phyloP scores from a whole-genome alignment of 2,888 invertebrate species.

The Aelia acuminata region DNA sequence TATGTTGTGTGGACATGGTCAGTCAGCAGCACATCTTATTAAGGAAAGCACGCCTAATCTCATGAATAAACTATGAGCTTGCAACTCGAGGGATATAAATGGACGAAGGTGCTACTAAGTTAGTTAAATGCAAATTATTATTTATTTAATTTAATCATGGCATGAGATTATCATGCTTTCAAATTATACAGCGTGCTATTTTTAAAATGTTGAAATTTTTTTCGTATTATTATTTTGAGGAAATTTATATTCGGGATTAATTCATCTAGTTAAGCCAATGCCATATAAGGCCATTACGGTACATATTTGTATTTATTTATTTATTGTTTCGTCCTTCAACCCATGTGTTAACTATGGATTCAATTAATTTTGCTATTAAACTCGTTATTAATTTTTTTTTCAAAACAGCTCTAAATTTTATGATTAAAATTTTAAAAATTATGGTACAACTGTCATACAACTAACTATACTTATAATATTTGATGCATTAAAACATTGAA shows the following conservation, averaged over 20 bases:
- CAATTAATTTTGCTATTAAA: too few relatives aligned
- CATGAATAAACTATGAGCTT: slow-evolving; percentile 16
- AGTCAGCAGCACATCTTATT: neutral
- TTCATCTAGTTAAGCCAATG: too few relatives aligned
- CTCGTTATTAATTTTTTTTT: too few relatives aligned
- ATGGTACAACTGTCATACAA: too few relatives aligned
- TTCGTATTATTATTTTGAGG: neutral
- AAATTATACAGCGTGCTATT: neutral
- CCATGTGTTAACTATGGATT: too few relatives aligned
- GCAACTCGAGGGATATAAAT: neutral
- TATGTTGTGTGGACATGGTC: neutral
- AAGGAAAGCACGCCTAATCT: neutral
- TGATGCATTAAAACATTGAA: too few relatives aligned
- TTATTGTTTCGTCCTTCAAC: too few relatives aligned
- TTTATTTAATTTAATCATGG: neutral
- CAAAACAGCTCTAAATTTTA: too few relatives aligned
- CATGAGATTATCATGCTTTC: neutral
- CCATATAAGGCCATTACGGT: too few relatives aligned
- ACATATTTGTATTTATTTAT: too few relatives aligned
- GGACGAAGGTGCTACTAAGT: slow-evolving; percentile 1
- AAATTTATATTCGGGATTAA: neutral
- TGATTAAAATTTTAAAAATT: too few relatives aligned
- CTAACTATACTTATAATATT: too few relatives aligned
- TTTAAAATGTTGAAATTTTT: neutral
- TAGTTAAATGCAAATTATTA: slow-evolving; percentile 1